Evolutionary conservation across 2,888 invertebrate genomes (phyloP).

Genomic region (Taphrorychus bicolor): DNA sequence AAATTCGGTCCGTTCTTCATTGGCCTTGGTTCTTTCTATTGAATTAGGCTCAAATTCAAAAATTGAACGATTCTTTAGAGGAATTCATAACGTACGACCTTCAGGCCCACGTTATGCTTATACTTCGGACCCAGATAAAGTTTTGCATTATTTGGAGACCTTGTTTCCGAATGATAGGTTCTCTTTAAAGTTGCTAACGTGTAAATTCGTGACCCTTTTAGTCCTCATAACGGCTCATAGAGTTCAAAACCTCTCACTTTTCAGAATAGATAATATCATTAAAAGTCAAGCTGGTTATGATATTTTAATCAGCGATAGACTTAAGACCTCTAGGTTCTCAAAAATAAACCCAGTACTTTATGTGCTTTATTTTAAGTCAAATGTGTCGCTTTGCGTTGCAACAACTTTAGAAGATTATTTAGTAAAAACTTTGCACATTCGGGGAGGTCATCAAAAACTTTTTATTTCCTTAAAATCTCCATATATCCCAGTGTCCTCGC

Average conservation of each 20-base stretch:
- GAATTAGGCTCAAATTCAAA: not conserved
- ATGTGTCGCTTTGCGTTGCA: not conserved
- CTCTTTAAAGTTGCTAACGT: not conserved
- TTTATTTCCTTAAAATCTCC: not conserved
- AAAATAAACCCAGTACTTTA: not conserved
- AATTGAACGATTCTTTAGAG: not conserved
- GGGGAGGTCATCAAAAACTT: not conserved
- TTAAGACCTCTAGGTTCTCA: not conserved
- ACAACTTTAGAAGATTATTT: not conserved
- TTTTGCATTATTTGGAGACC: not conserved
- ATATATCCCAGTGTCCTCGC: not conserved
- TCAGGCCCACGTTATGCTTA: not conserved
- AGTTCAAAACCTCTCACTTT: not conserved
- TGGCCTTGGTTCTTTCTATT: not conserved
- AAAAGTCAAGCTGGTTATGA: not conserved
- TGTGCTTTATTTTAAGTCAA: not conserved
- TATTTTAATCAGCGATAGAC: not conserved
- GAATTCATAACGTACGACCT: not conserved
- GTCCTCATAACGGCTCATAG: not conserved
- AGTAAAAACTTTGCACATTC: not conserved
- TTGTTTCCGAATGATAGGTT: not conserved
- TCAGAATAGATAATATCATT: not conserved
- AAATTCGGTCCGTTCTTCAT: no score
- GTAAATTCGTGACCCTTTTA: not conserved
- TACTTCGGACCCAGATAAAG: not conserved